Evolutionary conservation across 2,888 invertebrate species (phyloP).

Genomic region (Brenthis daphne): DNA sequence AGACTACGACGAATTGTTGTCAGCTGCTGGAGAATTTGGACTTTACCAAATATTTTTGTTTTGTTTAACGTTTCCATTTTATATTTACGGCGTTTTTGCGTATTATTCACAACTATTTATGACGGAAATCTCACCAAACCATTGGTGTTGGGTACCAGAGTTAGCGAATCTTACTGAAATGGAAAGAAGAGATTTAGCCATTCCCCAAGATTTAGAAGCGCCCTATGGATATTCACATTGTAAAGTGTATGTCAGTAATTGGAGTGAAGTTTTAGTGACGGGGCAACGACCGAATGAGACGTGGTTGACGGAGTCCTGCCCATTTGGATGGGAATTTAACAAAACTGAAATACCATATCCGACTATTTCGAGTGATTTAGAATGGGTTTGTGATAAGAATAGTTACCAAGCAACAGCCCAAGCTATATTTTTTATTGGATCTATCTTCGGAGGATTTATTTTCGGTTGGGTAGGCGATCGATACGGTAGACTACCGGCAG

Average conservation of each 20-base stretch:
- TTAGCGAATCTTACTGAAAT: conserved; percentile 54
- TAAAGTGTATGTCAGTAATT: conserved; percentile 56
- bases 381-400: conserved; percentile 64
- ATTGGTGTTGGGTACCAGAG: conserved; percentile 67
- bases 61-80: conserved; percentile 58
- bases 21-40: conserved; percentile 63
- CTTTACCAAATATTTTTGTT: conserved; percentile 58
- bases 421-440: conserved; percentile 63
- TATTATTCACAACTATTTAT: conserved; percentile 64
- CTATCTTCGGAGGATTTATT: conserved; percentile 60
- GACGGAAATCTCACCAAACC: conserved; percentile 60
- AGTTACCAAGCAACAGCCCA: conserved; percentile 67
- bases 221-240: conserved; percentile 62
- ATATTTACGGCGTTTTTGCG: conserved; percentile 56
- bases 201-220: conserved; percentile 51
- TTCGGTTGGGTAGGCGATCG: conserved; percentile 63
- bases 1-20: conserved; percentile 57
- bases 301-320: conserved; percentile 53
- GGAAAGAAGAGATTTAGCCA: conserved; percentile 55
- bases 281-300: conserved; percentile 46
- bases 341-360: conserved; percentile 64
- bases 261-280: conserved; percentile 54
- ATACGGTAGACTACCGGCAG: conserved; percentile 62
- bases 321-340: conserved; percentile 67
- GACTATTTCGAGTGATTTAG: conserved; percentile 62